Percentiles rank a stretch among this genome's conserved stretches.
phyloP scores from a whole-genome alignment of 2,113 vertebrate genomes.

The human (Homo sapiens) region GRCh38 chr2:53223001-53223500 shows the following conservation, averaged over 20 bases:
- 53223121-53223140: neutral
- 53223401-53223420: slow-evolving; percentile 38
- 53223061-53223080: too few relatives aligned
- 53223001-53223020: neutral
- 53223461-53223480: slow-evolving; percentile 58
- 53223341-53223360: neutral
- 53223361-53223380: neutral
- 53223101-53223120: neutral
- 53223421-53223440: slow-evolving; percentile 45
- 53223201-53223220: neutral
- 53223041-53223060: neutral
- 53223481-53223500: slow-evolving; percentile 68
- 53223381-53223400: neutral
- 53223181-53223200: neutral
- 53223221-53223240: neutral
- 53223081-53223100: neutral
- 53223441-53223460: slow-evolving; percentile 49
- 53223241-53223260: neutral
- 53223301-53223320: slow-evolving; percentile 26
- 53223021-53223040: neutral
- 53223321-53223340: neutral
- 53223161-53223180: neutral
- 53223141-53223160: neutral
- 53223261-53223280: neutral
- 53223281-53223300: slow-evolving; percentile 1